Conservation (phyloP, 2,888 invertebrate genomes). For the Hybos culiciformis region DNA sequence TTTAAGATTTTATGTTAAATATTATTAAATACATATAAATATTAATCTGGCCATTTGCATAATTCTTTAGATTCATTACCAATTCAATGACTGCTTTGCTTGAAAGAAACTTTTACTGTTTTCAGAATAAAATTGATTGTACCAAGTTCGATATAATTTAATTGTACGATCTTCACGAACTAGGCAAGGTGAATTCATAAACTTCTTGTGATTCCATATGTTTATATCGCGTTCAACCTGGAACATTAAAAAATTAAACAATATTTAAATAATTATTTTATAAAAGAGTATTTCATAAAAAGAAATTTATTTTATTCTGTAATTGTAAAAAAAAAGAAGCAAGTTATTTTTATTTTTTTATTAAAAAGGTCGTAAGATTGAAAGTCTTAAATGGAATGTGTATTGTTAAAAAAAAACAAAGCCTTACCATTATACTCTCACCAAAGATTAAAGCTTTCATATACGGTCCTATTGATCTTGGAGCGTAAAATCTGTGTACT, state of each 20-base stretch:
- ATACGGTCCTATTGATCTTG: constrained; percentile 44
- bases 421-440: constrained; percentile 53
- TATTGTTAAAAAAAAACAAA: not conserved
- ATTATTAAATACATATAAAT: too few species aligned
- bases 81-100: constrained; percentile 22
- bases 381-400: not conserved
- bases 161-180: constrained; percentile 62
- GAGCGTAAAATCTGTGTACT: constrained; percentile 62
- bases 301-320: not conserved
- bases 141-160: constrained; percentile 66
- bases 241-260: constrained; percentile 20
- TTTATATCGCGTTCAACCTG: constrained; percentile 73
- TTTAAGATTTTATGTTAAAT: too few species aligned
- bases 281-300: not conserved
- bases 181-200: constrained; percentile 52
- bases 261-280: not conserved
- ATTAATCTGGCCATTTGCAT: too few species aligned
- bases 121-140: constrained; percentile 67
- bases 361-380: not conserved
- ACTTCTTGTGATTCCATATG: constrained; percentile 79
- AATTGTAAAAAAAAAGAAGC: not conserved
- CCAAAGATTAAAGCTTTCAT: constrained; percentile 51
- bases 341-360: not conserved
- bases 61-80: too few species aligned
- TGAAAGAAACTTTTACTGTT: constrained; percentile 48